phyloP scores from a whole-genome alignment of 1,140 invertebrate species.

The Scaptodrosophila lebanonensis region DNA sequence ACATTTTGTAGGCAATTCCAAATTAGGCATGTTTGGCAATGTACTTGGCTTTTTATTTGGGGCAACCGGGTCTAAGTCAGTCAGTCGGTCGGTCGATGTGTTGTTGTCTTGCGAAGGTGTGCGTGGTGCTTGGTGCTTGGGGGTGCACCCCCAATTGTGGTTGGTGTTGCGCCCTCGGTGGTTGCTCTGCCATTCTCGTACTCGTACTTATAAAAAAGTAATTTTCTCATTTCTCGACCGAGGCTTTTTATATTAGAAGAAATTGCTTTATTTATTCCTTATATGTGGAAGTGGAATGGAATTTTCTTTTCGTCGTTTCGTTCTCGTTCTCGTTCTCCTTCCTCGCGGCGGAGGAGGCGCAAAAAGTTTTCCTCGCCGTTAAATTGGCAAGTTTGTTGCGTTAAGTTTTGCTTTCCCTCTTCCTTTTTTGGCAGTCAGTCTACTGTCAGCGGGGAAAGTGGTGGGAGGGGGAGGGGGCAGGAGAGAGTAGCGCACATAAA shows the following conservation, averaged over 20 bases:
- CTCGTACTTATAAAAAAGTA: constrained; percentile 73
- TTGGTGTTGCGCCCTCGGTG: constrained; percentile 12
- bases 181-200: not conserved
- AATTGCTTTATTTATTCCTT: constrained; percentile 76
- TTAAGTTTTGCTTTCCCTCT: constrained; percentile 65
- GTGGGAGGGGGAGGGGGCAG: not conserved
- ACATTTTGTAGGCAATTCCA: constrained; percentile 76
- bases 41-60: constrained; percentile 40
- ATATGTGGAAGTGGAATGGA: constrained; percentile 68
- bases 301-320: constrained; percentile 54
- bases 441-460: not conserved
- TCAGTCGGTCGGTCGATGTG: constrained; percentile 3
- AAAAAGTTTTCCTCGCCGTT: constrained; percentile 47
- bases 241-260: constrained; percentile 77
- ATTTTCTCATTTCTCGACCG: constrained; percentile 72
- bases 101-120: constrained; percentile 44
- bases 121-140: not conserved
- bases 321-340: constrained; percentile 21
- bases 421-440: constrained; percentile 1
- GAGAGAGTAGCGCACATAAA: constrained; percentile 58
- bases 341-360: constrained; percentile 10
- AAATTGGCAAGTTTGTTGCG: constrained; percentile 74
- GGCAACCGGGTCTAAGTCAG: too few relatives aligned
- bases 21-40: constrained; percentile 75
- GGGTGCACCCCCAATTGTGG: constrained; percentile 9